Percentiles rank a stretch among this genome's conserved stretches.
Evolutionary conservation across 2,113 vertebrate genomes (phyloP).

Genomic region (Rafetus swinhoei): DNA sequence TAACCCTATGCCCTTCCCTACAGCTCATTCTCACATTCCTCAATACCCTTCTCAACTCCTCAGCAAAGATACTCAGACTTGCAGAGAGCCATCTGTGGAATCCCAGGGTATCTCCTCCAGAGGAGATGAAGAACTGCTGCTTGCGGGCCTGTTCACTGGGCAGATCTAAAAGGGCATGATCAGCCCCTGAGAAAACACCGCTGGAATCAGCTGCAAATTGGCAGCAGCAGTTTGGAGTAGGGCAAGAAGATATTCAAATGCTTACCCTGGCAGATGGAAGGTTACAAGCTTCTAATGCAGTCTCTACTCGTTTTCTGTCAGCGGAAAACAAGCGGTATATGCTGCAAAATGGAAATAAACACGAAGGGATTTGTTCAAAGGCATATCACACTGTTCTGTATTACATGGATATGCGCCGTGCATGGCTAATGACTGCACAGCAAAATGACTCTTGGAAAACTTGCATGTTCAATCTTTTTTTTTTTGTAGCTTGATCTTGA

Average conservation of each 20-base stretch:
- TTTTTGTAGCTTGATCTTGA: not conserved
- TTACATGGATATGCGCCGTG: not conserved
- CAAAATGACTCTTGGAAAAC: not conserved
- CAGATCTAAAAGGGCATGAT: not conserved
- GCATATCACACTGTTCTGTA: accelerated
- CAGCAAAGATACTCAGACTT: not conserved
- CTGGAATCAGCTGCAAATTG: not conserved
- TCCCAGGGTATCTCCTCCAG: not conserved
- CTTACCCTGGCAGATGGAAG: conserved; percentile 96
- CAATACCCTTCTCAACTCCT: not conserved
- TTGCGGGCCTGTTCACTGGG: not conserved
- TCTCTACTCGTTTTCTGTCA: conserved; percentile 96
- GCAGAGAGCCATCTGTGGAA: not conserved
- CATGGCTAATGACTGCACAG: not conserved
- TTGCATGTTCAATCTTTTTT: not conserved
- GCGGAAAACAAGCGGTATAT: conserved; percentile 94
- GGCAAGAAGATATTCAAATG: not conserved
- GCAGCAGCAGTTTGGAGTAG: not conserved
- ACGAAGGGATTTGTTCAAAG: not conserved
- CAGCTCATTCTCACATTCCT: not conserved
- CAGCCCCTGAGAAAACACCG: not conserved
- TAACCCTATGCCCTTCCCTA: not conserved
- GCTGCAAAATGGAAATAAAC: conserved; percentile 75
- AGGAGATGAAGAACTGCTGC: not conserved
- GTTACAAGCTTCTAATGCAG: conserved; percentile 91